These are phyloP conservation scores for Neodiprion lecontei DNA, from an alignment of 1,140 invertebrate species.

Conservation along the genomic window DNA sequence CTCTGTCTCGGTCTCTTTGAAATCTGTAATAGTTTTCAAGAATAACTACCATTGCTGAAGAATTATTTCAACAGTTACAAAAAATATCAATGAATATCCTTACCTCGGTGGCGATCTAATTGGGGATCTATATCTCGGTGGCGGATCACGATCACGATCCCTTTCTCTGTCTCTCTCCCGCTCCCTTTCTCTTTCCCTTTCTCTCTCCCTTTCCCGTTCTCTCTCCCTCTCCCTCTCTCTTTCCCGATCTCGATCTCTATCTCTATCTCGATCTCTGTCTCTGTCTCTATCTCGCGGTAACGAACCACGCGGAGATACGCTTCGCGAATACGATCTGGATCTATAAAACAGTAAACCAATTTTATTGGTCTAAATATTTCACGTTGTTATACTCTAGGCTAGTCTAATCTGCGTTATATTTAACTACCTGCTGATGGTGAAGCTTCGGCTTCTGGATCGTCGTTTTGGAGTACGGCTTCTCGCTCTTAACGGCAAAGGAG, in stretches of 20 bases:
- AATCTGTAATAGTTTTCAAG: constrained; percentile 42
- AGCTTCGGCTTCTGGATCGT: constrained; percentile 57
- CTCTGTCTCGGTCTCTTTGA: constrained; percentile 55
- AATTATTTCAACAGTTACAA: background rate
- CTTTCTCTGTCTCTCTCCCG: background rate
- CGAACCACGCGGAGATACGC: constrained; percentile 55
- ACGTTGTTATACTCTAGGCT: background rate
- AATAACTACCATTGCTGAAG: constrained; percentile 18
- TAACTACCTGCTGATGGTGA: constrained; percentile 64
- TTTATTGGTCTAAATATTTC: constrained; percentile 11
- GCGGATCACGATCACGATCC: constrained; percentile 27
- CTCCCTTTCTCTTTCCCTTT: background rate
- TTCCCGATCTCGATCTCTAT: constrained; percentile 39
- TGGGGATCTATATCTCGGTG: constrained; percentile 61
- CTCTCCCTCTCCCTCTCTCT: constrained; percentile 34
- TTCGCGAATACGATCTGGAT: constrained; percentile 58
- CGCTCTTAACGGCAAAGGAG: constrained; percentile 51
- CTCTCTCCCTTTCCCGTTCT: constrained; percentile 31
- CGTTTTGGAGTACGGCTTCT: constrained; percentile 59
- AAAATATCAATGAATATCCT: constrained; percentile 23
- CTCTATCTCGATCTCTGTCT: constrained; percentile 47
- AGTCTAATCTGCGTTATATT: background rate
- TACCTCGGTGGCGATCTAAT: constrained; percentile 63
- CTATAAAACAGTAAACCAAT: constrained; percentile 34
- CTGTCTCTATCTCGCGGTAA: constrained; percentile 50